Base-by-base conservation (phyloP, 2,888 invertebrate genomes). In the Hartigia nigra region DNA sequence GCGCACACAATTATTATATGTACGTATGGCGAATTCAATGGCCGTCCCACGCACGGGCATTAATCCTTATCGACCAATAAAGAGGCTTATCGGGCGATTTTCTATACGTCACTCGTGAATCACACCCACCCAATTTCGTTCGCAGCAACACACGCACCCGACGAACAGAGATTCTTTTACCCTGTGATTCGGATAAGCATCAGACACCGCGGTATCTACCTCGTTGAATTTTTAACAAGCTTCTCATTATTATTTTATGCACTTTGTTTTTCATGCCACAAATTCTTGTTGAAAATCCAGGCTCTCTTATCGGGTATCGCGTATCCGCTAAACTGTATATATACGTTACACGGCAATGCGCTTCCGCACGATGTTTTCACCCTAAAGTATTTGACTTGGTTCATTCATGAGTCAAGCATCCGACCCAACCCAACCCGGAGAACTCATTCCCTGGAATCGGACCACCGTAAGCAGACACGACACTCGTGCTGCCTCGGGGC, bases 41-140 rank as follows among this genome's bases (percentile, higher is more conserved):
- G 37, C 70, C 74, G 74, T 80, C 80, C 77, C 81, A 76, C 79
- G 78, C 76, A 31, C 39, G 32, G 79, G 70, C 79, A 80, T 82
- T 82, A 82, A 84, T 85, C 82, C 78, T 83, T 85, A 85, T 85
- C 84, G 80, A 72, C 78, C 78, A 79, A 81, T 83, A 82, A 82
- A 83, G 80, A 83, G 80, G 82, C 81, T 82, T 84, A 83, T 83
- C 82, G 75, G 77, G 72, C 79, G 78, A 81, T 83, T 85, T 81
- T 77, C 82, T 76, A 83, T 81, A 75, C 72, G 72, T 32, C 31
- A 72, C 72, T 72, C 31, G 72, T 34, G 72, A 72, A 72, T 72
- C 72, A 72, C 72, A 32, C 72, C 72, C 72, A 31, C 34, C 72
- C 72, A 55, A 55, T 55, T 55, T 55, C 1, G 55, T 5, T 23